A percentile compares a stretch with the other conserved stretches of the same genome.
Conservation (phyloP, 2,113 vertebrate species). For the Clinocottus analis region DNA sequence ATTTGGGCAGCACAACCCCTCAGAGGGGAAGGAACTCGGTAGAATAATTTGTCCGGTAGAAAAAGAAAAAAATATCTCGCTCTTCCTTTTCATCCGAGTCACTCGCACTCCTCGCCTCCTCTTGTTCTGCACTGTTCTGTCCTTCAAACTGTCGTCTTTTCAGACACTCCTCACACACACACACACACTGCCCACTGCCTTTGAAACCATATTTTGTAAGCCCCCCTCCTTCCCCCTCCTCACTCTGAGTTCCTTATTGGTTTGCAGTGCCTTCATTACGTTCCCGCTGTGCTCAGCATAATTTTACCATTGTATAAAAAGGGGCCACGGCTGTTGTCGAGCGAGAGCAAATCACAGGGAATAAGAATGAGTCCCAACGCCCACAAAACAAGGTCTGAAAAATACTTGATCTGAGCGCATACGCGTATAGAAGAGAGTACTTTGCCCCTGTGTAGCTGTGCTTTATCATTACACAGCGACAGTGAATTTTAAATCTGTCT, state of each 20-base stretch:
- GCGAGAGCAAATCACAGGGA: conserved; percentile 56
- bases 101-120: conserved; percentile 4
- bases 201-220: conserved; percentile 56
- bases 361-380: conserved; percentile 54
- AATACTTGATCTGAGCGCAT: conserved; percentile 54
- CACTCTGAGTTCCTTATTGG: conserved; percentile 55
- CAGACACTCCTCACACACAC: conserved; percentile 23
- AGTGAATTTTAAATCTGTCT: conserved; percentile 69
- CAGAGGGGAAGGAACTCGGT: conserved; percentile 78
- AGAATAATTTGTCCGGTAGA: conserved; percentile 79
- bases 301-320: conserved; percentile 43
- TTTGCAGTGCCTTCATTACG: conserved; percentile 59
- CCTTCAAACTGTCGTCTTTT: conserved; percentile 22
- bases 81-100: neutral
- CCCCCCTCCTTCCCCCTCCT: conserved; percentile 43
- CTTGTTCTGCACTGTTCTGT: conserved; percentile 16
- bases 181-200: conserved; percentile 31
- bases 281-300: conserved; percentile 69
- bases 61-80: conserved; percentile 43
- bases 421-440: conserved; percentile 3
- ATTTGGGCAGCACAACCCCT: conserved; percentile 85
- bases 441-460: conserved; percentile 20
- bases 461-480: conserved; percentile 62
- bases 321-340: conserved; percentile 37
- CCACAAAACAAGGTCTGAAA: conserved; percentile 63